Base-by-base conservation (phyloP, 1,140 invertebrate genomes). In the Listronotus oregonensis region DNA sequence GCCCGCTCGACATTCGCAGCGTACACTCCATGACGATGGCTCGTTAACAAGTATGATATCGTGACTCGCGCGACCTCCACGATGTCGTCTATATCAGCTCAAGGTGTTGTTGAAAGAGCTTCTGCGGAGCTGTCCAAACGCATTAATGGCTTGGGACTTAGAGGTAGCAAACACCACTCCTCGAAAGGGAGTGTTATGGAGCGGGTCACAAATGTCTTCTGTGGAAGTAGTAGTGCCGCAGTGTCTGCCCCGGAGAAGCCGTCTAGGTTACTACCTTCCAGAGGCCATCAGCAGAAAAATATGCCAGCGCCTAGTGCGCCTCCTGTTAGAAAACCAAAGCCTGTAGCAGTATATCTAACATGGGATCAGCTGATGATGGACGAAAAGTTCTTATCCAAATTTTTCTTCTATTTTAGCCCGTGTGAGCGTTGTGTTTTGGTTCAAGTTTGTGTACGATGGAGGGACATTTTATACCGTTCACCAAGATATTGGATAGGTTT, bases 361-460 rank as follows among this genome's bases (percentile, higher is more conserved):
- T 90, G 90, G 86, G 85, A 89, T 14, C 90, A 93, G 70, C 81
- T 96, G 64, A 84, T 94, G 72, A 80, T 87, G 66, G 92, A 96
- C 74, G 93, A 95, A 64, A 82, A 87, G 64, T 96, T 96, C 79
- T 85, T 96, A 9, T 84, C 84, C 18, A 84, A 85, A 65, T 94
- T 96, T 81, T 96, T 96, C 81, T 82, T 88, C 12, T 95, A 94
- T 75, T 95, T 96, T 77, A 88, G 85, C 43, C 82, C 91, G 0
- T 85, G 83, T 44, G 94, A 97, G 69, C 83, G 93, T 63, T 85
- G 89, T 43, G 80, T 85, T 6, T 81, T 96, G 67, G 90, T 93
- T 14, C 90, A 93, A 82, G 89, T 90, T 67, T 73, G 70, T 58
- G 67, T 86, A 64, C 85, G 86, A 76, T 96, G 94, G 94, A 85